Conservation (phyloP, 1,140 invertebrate species). For the Physella acuta region DNA sequence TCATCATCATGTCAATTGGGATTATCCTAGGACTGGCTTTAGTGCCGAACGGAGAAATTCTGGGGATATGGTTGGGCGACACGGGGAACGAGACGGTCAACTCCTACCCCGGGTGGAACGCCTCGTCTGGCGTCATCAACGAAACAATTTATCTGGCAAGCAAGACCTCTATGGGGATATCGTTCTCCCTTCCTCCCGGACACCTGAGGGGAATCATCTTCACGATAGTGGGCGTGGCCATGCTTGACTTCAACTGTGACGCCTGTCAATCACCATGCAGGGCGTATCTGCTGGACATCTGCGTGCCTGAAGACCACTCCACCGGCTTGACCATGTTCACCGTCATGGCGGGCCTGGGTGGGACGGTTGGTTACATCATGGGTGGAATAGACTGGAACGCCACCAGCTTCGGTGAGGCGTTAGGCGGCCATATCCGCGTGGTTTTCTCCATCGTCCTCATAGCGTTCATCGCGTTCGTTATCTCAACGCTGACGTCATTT, state of each 20-base stretch:
- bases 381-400: constrained; percentile 90
- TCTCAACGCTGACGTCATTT: constrained; percentile 49
- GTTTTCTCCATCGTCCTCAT: constrained; percentile 63
- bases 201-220: constrained; percentile 70
- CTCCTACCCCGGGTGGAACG: neutral
- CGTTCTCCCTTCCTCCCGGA: constrained; percentile 25
- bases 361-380: constrained; percentile 88
- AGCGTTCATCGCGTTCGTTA: constrained; percentile 44
- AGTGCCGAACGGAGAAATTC: constrained; percentile 84
- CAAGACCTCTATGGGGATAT: neutral
- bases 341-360: constrained; percentile 92
- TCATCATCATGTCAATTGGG: constrained; percentile 83
- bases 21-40: constrained; percentile 67
- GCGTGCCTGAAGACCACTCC: constrained; percentile 89
- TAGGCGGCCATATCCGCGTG: constrained; percentile 81
- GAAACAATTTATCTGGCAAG: neutral
- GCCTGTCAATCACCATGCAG: constrained; percentile 91
- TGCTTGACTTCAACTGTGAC: constrained; percentile 93
- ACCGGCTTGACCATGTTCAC: constrained; percentile 91
- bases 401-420: constrained; percentile 67
- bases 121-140: neutral
- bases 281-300: constrained; percentile 90
- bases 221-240: constrained; percentile 87
- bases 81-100: constrained; percentile 23
- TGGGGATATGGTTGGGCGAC: constrained; percentile 82